Conservation (phyloP, 2,113 vertebrate species). For the Micronycteris hirsuta region DNA sequence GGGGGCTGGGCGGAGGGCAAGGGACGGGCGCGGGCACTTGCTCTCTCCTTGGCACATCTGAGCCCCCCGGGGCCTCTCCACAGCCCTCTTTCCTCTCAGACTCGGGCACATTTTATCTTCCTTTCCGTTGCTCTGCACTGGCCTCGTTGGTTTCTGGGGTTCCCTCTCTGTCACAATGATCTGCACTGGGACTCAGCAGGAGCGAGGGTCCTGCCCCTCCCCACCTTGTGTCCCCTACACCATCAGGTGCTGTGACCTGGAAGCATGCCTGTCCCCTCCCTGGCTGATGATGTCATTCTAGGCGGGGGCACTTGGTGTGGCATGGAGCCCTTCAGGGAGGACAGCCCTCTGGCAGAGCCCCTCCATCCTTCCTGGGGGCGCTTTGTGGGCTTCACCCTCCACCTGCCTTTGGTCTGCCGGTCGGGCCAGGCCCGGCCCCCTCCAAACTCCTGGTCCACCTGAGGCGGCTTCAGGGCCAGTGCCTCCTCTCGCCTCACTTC, state of each 20-base stretch:
- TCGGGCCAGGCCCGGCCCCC: background rate
- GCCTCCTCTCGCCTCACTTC: background rate
- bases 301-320: background rate
- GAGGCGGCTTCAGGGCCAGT: background rate
- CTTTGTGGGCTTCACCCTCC: background rate
- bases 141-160: background rate
- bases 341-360: background rate
- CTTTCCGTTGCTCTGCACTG: background rate
- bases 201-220: background rate
- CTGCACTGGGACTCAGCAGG: background rate
- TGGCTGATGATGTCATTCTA: background rate
- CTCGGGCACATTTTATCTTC: background rate
- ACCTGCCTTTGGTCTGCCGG: background rate
- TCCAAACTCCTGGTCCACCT: background rate
- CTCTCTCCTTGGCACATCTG: background rate
- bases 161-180: background rate
- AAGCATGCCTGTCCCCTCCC: background rate
- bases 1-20: background rate
- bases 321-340: background rate
- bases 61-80: background rate
- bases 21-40: background rate
- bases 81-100: background rate
- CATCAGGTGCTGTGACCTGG: background rate
- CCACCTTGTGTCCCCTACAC: fast-evolving
- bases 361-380: background rate